A percentile compares a stretch with the other conserved stretches of the same genome.
Evolutionary conservation across 2,888 invertebrate genomes (phyloP).

Genomic region (Acrobasis consociella): DNA sequence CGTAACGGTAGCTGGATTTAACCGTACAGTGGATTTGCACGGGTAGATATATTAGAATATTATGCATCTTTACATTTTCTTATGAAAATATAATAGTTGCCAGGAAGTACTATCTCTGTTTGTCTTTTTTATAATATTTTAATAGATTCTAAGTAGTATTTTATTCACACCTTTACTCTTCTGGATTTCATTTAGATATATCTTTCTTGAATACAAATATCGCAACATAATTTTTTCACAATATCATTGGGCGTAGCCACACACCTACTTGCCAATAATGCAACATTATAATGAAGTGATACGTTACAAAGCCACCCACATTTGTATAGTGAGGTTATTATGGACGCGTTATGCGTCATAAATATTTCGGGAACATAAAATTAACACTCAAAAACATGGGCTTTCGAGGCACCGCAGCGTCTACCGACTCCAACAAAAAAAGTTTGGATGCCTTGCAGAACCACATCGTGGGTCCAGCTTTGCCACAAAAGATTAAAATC

Average conservation of each 20-base stretch:
- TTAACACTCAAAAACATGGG: conserved; percentile 81
- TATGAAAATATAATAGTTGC: too few relatives aligned
- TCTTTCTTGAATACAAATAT: conserved; percentile 2
- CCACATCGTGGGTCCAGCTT: conserved; percentile 53
- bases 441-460: conserved; percentile 74
- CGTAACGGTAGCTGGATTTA: too few relatives aligned
- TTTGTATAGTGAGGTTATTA: conserved; percentile 78
- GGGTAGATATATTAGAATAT: too few relatives aligned
- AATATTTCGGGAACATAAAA: conserved; percentile 82
- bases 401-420: conserved; percentile 80
- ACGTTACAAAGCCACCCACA: conserved; percentile 77
- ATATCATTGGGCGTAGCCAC: conserved; percentile 20
- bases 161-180: too few relatives aligned
- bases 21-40: too few relatives aligned
- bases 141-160: too few relatives aligned
- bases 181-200: background rate
- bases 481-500: conserved; percentile 45
- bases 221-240: background rate
- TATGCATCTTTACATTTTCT: too few relatives aligned
- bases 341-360: conserved; percentile 80
- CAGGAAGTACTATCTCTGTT: too few relatives aligned
- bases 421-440: conserved; percentile 75
- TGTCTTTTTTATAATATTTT: too few relatives aligned
- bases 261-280: conserved; percentile 34
- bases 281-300: conserved; percentile 72